Evolutionary conservation across 2,888 invertebrate genomes (phyloP).

Genomic region (Muschampia plurimacula): DNA sequence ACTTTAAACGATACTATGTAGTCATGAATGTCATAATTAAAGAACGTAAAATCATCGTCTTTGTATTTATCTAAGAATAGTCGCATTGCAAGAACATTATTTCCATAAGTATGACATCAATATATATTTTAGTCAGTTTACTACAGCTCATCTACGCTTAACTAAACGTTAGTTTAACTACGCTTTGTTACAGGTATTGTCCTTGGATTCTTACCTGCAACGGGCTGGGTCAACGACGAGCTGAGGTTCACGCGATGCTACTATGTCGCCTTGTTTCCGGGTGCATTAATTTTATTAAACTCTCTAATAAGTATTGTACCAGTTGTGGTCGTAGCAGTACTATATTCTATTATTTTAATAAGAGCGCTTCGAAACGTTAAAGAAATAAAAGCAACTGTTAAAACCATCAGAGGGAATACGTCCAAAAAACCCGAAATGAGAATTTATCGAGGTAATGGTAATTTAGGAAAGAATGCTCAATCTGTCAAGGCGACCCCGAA

Average conservation of each 20-base stretch:
- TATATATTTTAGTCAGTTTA: background rate
- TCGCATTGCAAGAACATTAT: background rate
- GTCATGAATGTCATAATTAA: too few species aligned
- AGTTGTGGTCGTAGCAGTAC: slow-evolving; percentile 67
- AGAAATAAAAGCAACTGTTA: slow-evolving; percentile 60
- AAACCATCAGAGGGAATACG: slow-evolving; percentile 52
- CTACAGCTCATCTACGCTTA: background rate
- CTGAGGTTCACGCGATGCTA: slow-evolving; percentile 71
- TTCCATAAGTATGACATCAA: background rate
- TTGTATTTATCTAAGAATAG: background rate
- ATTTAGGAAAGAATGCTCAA: slow-evolving; percentile 45
- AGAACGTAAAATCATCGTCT: background rate
- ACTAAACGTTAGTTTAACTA: background rate
- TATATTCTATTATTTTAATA: slow-evolving; percentile 86
- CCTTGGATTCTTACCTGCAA: slow-evolving; percentile 86
- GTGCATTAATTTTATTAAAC: slow-evolving; percentile 81
- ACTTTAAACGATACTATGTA: too few species aligned
- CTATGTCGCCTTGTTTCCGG: slow-evolving; percentile 86
- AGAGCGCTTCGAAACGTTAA: slow-evolving; percentile 82
- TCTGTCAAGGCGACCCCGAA: slow-evolving; percentile 51
- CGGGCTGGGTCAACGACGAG: slow-evolving; percentile 83
- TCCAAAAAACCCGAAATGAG: slow-evolving; percentile 61
- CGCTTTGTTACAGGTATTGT: slow-evolving; percentile 73
- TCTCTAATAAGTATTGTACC: slow-evolving; percentile 85
- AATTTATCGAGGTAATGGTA: slow-evolving; percentile 63